Evolutionary conservation across 2,113 vertebrate genomes (phyloP), one percentile per base, ranked within the genome.

Genomic region (Neogobius melanostomus): DNA sequence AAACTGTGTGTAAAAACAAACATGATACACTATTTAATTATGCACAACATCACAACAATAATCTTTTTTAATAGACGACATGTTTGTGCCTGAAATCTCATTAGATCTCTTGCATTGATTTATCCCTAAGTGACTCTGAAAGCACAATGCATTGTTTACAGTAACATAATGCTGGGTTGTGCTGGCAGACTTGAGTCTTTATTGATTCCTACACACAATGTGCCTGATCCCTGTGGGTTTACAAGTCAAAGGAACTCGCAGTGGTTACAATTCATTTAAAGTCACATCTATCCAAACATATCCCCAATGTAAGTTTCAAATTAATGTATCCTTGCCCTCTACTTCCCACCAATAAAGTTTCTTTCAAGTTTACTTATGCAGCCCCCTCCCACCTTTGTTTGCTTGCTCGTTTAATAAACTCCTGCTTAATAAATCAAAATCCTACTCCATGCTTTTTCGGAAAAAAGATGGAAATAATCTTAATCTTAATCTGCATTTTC

Each of bases 321-420:
- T 21, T 21, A 21, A 21, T 21, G 21, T 21, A 21, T 21, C 72
- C 77, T 84, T 79, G 73, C 78, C 83, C 79, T 81, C 80, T 83
- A 82, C 64, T 68, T 64, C 51, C 66, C 68, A 72, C 64, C 82
- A 86, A 83, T 85, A 78, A 77, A 68, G 65, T 53, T 0, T 4
- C 76, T 72, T 85, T 75, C 47, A 65, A 69, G 61, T 79, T 53
- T 63, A 80, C 68, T 56, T 73, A 65, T 28, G 62, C 21, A 64
- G 76, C 53, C 4, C 50, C 43, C 16, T 43, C 73, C 74, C 66
- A 64, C 70, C 85, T 68, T 66, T 48, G 11, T 43, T 36, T 36
- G 28, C 28, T 36, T 36, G 28, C 3, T 36, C 21, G 2, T 1
- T 21, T 21, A 21, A 21, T 21, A 21, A 21, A 21, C 21, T 21